A percentile compares a stretch with the other conserved stretches of the same genome.
These are phyloP conservation scores for Galerucella nymphaeae DNA, from an alignment of 2,888 invertebrate species.

Conservation along the genomic window DNA sequence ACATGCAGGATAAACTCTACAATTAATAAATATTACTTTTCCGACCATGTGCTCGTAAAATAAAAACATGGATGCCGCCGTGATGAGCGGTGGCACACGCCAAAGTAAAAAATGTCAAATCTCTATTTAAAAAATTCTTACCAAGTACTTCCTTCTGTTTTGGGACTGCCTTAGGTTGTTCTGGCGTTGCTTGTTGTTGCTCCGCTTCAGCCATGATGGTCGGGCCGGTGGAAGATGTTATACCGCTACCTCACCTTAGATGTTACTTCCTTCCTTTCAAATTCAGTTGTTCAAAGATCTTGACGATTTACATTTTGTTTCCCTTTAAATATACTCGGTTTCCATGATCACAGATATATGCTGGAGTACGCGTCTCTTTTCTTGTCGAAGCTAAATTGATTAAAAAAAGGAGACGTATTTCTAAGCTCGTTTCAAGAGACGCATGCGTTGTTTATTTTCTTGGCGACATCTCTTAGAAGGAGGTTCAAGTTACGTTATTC, in stretches of 20 bases:
- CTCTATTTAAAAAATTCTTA: conserved; percentile 65
- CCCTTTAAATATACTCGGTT: conserved; percentile 55
- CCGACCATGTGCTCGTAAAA: conserved; percentile 57
- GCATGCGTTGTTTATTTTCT: conserved; percentile 22
- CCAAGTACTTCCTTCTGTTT: conserved; percentile 90
- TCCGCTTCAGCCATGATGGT: conserved; percentile 91
- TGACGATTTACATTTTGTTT: conserved; percentile 58
- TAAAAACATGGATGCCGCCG: conserved; percentile 61
- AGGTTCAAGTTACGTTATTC: background rate
- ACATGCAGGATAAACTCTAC: background rate
- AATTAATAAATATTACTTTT: conserved; percentile 23
- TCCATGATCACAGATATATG: conserved; percentile 46
- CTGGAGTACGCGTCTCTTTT: conserved; percentile 22
- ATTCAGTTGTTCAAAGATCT: conserved; percentile 67
- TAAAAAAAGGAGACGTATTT: conserved; percentile 1
- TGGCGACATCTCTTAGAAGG: conserved; percentile 7
- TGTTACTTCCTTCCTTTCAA: conserved; percentile 75
- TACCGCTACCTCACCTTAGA: conserved; percentile 80
- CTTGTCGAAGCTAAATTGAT: background rate
- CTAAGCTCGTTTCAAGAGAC: background rate
- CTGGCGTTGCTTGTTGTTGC: conserved; percentile 70
- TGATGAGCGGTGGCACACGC: conserved; percentile 49
- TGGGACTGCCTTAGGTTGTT: conserved; percentile 71
- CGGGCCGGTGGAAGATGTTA: conserved; percentile 80
- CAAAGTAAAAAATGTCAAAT: conserved; percentile 35